Conservation (phyloP, 2,888 invertebrate species). For the Andrena flavipes region DNA sequence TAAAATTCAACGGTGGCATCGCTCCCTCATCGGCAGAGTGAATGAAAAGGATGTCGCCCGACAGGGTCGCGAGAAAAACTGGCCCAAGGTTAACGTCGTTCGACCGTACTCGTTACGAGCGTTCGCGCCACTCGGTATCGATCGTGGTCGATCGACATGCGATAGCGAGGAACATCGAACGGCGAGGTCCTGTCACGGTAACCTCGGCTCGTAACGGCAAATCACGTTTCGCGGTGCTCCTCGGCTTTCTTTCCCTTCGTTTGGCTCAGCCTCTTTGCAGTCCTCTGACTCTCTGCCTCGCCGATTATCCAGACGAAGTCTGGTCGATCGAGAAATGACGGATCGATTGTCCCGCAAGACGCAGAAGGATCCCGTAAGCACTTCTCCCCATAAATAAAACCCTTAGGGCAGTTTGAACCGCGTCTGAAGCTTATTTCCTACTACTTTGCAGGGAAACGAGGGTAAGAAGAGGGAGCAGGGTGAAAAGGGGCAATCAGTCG, state of each 20-base stretch:
- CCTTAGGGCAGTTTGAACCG: background rate
- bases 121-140: conserved; percentile 41
- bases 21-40: conserved; percentile 8
- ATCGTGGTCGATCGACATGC: conserved; percentile 49
- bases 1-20: conserved; percentile 1
- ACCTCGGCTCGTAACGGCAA: conserved; percentile 45
- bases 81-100: conserved; percentile 56
- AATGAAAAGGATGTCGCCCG: conserved; percentile 49
- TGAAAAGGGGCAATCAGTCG: background rate
- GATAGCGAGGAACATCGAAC: conserved; percentile 64
- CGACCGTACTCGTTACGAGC: conserved; percentile 34
- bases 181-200: conserved; percentile 49
- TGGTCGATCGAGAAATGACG: conserved; percentile 47
- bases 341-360: conserved; percentile 34
- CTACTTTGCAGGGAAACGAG: background rate
- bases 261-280: background rate
- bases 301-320: conserved; percentile 22
- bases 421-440: background rate
- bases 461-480: background rate
- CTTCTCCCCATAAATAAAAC: conserved; percentile 23
- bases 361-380: conserved; percentile 16
- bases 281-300: background rate
- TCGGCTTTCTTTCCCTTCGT: background rate
- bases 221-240: conserved; percentile 42
- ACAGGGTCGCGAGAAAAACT: conserved; percentile 45